phyloP scores from a whole-genome alignment of 2,113 vertebrate species.

The Bos javanicus region DNA sequence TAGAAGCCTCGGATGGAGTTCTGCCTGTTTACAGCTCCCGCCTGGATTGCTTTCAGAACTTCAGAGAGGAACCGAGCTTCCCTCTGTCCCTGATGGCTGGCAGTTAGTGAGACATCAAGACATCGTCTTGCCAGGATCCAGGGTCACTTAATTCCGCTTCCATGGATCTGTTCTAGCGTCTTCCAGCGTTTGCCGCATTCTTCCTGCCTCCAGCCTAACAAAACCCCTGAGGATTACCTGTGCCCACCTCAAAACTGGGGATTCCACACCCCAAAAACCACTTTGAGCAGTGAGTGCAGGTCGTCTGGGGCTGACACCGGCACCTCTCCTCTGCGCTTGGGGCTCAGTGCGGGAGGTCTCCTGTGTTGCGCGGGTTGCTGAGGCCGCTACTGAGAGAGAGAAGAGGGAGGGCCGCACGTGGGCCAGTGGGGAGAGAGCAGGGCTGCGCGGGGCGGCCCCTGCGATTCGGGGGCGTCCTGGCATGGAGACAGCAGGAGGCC shows the following conservation, averaged over 20 bases:
- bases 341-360: neutral
- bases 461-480: rapidly evolving
- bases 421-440: neutral
- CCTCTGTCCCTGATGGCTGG: neutral
- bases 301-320: neutral
- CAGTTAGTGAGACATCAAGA: neutral
- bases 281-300: neutral
- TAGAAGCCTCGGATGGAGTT: neutral
- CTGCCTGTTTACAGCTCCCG: neutral
- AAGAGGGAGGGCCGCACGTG: neutral
- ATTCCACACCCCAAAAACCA: neutral
- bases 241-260: neutral
- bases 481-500: neutral
- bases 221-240: neutral
- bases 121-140: neutral
- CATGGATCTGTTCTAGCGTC: neutral
- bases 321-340: neutral
- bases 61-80: neutral
- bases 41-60: neutral
- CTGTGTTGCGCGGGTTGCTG: neutral
- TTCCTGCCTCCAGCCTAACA: neutral
- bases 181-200: neutral
- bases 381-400: neutral
- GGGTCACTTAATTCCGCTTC: neutral
- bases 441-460: neutral